These are phyloP conservation scores for Forpus xanthops DNA, from an alignment of 2,797 vertebrate genomes.

Conservation along the genomic window DNA sequence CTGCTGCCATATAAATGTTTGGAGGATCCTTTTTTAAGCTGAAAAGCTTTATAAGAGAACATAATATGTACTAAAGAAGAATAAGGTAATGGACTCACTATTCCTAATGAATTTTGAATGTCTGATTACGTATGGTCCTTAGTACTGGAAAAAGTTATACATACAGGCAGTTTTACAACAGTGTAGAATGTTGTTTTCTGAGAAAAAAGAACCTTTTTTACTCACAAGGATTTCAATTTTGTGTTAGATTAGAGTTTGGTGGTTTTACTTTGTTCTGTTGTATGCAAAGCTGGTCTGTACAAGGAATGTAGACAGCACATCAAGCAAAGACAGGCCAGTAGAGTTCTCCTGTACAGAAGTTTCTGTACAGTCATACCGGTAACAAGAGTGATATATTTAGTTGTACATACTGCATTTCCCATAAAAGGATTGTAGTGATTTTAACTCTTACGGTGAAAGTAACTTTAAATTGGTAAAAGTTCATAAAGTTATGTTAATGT, in stretches of 20 bases:
- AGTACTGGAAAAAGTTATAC: not conserved
- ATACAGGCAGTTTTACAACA: not conserved
- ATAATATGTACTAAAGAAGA: not conserved
- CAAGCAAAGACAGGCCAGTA: not conserved
- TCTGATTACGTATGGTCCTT: not conserved
- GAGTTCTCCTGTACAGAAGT: not conserved
- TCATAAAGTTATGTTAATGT: conserved; percentile 6
- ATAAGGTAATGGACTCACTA: not conserved
- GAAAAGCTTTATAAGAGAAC: not conserved
- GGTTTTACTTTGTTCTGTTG: not conserved
- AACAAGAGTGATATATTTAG: not conserved
- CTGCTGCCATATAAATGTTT: not conserved
- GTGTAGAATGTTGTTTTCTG: not conserved
- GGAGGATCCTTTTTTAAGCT: conserved; percentile 11
- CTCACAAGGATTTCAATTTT: not conserved
- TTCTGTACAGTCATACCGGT: not conserved
- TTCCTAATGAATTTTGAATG: not conserved
- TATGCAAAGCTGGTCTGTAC: not conserved
- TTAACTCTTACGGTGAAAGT: conserved; percentile 33
- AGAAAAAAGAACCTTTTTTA: not conserved
- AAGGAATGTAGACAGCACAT: not conserved
- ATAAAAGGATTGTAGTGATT: not conserved
- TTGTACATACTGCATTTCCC: not conserved
- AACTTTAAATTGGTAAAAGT: conserved; percentile 39
- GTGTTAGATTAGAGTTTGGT: not conserved